Evolutionary conservation across 2,113 vertebrate species (phyloP).

Genomic region (Festucalex cinctus): DNA sequence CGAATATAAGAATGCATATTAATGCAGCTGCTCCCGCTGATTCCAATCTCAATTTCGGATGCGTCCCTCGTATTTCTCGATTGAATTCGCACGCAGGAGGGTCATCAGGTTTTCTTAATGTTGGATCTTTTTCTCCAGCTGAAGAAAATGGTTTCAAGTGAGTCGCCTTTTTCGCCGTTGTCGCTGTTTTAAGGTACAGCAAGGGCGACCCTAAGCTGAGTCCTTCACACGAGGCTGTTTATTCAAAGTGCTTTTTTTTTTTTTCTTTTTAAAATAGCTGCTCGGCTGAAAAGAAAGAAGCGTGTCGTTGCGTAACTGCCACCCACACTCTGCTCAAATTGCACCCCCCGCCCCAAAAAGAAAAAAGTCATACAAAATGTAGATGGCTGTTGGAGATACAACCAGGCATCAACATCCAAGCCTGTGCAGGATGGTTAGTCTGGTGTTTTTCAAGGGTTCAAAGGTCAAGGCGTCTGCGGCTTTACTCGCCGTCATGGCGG

Average conservation of each 20-base stretch:
- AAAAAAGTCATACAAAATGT: slow-evolving; percentile 17
- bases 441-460: neutral
- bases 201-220: slow-evolving; percentile 9
- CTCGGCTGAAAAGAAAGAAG: slow-evolving; percentile 27
- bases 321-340: neutral
- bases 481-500: neutral
- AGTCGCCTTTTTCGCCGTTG: neutral
- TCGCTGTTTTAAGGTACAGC: neutral
- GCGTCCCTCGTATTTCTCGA: neutral
- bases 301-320: slow-evolving; percentile 17
- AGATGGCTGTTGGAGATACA: slow-evolving; percentile 6
- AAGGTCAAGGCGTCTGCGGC: neutral
- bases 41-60: slow-evolving; percentile 10
- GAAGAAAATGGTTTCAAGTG: too few species aligned
- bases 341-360: neutral
- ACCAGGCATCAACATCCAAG: neutral
- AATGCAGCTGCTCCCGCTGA: slow-evolving; percentile 4
- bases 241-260: slow-evolving; percentile 20
- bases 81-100: neutral
- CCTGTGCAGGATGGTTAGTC: neutral
- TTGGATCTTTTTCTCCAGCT: neutral
- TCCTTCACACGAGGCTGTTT: slow-evolving; percentile 26
- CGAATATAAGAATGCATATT: slow-evolving; percentile 15
- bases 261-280: slow-evolving; percentile 46
- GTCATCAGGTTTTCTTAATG: neutral